Conservation (phyloP, 2,113 vertebrate genomes). For the Solea senegalensis region DNA sequence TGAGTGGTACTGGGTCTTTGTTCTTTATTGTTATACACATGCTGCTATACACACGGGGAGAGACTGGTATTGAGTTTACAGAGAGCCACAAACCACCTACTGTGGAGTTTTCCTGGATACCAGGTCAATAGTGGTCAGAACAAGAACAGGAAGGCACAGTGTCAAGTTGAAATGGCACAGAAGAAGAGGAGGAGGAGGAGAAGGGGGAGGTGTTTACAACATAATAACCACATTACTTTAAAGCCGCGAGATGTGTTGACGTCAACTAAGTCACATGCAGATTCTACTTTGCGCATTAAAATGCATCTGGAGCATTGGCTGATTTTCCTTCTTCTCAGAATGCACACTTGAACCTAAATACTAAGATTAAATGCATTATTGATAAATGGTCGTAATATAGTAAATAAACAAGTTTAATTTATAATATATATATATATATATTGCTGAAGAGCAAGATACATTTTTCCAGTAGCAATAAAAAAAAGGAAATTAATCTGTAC, state of each 20-base stretch:
- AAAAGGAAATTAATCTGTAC: slow-evolving; percentile 54
- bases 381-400: slow-evolving; percentile 46
- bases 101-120: slow-evolving; percentile 79
- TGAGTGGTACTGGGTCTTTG: slow-evolving; percentile 47
- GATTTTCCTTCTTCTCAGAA: slow-evolving; percentile 42
- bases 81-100: slow-evolving; percentile 68
- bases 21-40: slow-evolving; percentile 79
- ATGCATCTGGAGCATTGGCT: slow-evolving; percentile 44
- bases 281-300: slow-evolving; percentile 49
- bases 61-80: slow-evolving; percentile 61
- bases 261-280: slow-evolving; percentile 68
- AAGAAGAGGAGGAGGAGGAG: slow-evolving; percentile 21
- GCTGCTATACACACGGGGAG: slow-evolving; percentile 71
- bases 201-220: neutral
- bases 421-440: slow-evolving; percentile 14
- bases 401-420: slow-evolving; percentile 44
- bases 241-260: slow-evolving; percentile 36
- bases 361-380: slow-evolving; percentile 59
- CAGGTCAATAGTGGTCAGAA: slow-evolving; percentile 77
- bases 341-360: slow-evolving; percentile 42
- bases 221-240: slow-evolving; percentile 50
- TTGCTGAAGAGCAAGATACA: slow-evolving; percentile 47
- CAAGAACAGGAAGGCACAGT: slow-evolving; percentile 77
- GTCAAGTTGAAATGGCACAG: slow-evolving; percentile 77
- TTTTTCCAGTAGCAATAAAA: slow-evolving; percentile 45